Percentiles rank a stretch among this genome's conserved stretches.
Evolutionary conservation across 2,888 invertebrate species (phyloP).

Genomic region (Calephelis perditalis): DNA sequence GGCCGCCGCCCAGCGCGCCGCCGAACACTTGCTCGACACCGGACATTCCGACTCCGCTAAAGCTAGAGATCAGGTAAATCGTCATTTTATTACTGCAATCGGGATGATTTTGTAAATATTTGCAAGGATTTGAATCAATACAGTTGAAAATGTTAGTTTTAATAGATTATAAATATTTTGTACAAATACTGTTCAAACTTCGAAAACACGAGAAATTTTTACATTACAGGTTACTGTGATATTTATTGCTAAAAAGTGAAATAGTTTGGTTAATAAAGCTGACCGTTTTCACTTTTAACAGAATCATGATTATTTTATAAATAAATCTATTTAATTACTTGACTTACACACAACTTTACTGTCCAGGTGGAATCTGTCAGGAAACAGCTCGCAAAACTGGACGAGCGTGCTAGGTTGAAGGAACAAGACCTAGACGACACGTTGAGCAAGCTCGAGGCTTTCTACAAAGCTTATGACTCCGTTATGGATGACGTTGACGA

Average conservation of each 20-base stretch:
- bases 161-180: neutral
- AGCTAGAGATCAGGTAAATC: slow-evolving; percentile 85
- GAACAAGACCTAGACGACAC: slow-evolving; percentile 89
- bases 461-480: slow-evolving; percentile 87
- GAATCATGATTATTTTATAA: too few relatives aligned
- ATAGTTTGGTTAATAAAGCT: too few relatives aligned
- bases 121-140: too few relatives aligned
- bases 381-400: slow-evolving; percentile 87
- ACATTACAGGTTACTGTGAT: too few relatives aligned
- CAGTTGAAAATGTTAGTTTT: too few relatives aligned
- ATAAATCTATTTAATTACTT: too few relatives aligned
- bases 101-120: too few relatives aligned
- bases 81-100: too few relatives aligned
- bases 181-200: neutral
- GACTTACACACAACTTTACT: too few relatives aligned
- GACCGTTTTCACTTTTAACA: too few relatives aligned
- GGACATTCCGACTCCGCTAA: slow-evolving; percentile 92
- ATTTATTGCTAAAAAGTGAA: too few relatives aligned
- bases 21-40: slow-evolving; percentile 88
- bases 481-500: slow-evolving; percentile 88
- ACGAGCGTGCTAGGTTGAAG: slow-evolving; percentile 86
- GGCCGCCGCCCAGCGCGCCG: slow-evolving; percentile 82
- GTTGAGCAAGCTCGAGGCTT: slow-evolving; percentile 87
- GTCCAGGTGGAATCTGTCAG: slow-evolving; percentile 82
- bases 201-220: too few relatives aligned